Percentiles rank a stretch among this genome's conserved stretches.
These are phyloP conservation scores for Lophotriccus pileatus DNA, from an alignment of 2,797 vertebrate species.

Conservation along the genomic window DNA sequence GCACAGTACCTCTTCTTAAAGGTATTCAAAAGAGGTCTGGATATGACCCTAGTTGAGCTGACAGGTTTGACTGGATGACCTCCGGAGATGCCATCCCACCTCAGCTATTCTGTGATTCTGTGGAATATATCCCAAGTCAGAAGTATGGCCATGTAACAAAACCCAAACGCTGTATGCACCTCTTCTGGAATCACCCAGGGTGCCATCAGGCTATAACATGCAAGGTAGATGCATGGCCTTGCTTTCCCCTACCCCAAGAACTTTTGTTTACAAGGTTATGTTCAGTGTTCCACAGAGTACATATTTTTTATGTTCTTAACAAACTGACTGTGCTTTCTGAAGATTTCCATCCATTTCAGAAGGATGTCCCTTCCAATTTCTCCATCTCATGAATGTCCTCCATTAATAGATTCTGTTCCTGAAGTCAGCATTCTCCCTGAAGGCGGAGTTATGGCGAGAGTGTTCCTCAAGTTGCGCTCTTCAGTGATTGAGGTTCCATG, in stretches of 20 bases:
- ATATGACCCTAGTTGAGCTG: neutral
- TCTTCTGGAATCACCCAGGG: neutral
- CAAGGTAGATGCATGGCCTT: neutral
- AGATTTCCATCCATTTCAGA: neutral
- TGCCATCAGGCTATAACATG: neutral
- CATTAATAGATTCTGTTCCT: neutral
- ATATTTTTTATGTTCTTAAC: neutral
- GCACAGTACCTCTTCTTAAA: neutral
- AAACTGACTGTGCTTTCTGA: neutral
- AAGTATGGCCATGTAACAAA: neutral
- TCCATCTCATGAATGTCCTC: neutral
- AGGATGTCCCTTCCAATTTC: neutral
- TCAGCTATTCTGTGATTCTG: neutral
- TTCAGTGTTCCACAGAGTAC: neutral
- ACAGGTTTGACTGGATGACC: neutral
- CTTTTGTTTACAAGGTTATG: neutral
- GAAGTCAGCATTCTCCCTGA: neutral
- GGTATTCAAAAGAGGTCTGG: neutral
- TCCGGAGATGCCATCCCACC: neutral
- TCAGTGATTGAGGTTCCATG: neutral
- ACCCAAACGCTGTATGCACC: neutral
- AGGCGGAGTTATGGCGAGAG: neutral
- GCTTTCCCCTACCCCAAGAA: neutral
- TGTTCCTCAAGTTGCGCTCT: slow-evolving; percentile 27
- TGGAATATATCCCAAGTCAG: neutral